Evolutionary conservation across 2,888 invertebrate genomes (phyloP).

Genomic region (Catocala fraxini): DNA sequence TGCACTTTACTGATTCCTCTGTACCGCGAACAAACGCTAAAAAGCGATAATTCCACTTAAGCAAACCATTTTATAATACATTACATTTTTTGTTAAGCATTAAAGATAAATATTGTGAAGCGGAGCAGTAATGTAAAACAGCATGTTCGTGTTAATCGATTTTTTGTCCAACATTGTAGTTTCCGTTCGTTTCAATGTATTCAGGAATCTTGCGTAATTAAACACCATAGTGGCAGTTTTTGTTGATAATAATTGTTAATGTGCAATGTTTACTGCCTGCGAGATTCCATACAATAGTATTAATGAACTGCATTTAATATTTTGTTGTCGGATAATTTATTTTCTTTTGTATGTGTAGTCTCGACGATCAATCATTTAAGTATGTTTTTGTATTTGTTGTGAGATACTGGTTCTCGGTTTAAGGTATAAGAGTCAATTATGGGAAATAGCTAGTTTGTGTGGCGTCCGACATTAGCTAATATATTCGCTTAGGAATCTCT

Average conservation of each 20-base stretch:
- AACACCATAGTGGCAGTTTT: constrained; percentile 79
- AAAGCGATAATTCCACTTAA: not conserved
- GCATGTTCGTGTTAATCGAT: constrained; percentile 31
- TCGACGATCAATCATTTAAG: constrained; percentile 26
- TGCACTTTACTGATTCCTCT: constrained; percentile 45
- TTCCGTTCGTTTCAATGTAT: constrained; percentile 64
- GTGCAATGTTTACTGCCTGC: constrained; percentile 64
- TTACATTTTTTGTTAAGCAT: constrained; percentile 5
- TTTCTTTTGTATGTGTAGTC: constrained; percentile 28
- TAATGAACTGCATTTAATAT: constrained; percentile 69
- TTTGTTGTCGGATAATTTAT: constrained; percentile 49
- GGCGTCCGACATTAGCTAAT: not conserved
- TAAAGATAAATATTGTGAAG: constrained; percentile 1
- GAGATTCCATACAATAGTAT: constrained; percentile 71
- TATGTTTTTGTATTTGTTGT: constrained; percentile 14
- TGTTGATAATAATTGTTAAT: constrained; percentile 66
- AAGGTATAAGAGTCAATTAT: constrained; percentile 2
- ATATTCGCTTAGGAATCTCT: not conserved
- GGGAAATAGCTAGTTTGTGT: constrained; percentile 1
- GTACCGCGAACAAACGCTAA: constrained; percentile 11
- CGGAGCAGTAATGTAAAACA: constrained; percentile 27
- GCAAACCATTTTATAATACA: constrained; percentile 19
- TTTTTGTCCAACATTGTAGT: constrained; percentile 54
- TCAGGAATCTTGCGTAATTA: constrained; percentile 84
- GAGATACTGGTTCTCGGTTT: constrained; percentile 11